Base-by-base conservation (phyloP, 2,888 invertebrate genomes). In the Agrilus cyanescens region DNA sequence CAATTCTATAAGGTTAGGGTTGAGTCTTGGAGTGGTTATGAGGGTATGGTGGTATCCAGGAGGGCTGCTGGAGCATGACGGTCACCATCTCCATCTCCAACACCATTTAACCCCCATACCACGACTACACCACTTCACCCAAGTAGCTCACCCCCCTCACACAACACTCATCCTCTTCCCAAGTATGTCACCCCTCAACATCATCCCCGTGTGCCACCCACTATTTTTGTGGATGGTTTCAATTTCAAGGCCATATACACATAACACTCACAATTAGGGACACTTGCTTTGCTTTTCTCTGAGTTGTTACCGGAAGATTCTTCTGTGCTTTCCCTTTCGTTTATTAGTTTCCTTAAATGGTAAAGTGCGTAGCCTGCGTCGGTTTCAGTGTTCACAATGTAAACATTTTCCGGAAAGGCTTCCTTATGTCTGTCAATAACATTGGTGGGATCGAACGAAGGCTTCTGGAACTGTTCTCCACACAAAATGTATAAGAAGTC, bases 401-500 rank as follows among this genome's bases (percentile, higher is more conserved):
- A 77, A 12, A 80, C 72, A 55, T 82, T 82, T 2, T 69, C 65
- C 0, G 80, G 80, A 45, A 67, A 52, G 2, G 65, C 61, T 13
- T 41, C 43, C 38, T 51, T 52, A 38, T 44, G 46, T 1, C 68
- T 68, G 1, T 58, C 37, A 15, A 37, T 36, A 4, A 61, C 46
- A 4, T 63, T 46, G 4, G 59, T 55, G 32, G 56, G 54, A 51
- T 69, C 53, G 45, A 69, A 67, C 14, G 65, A 53, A 0, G 76
- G 76, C 50, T 69, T 69, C 52, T 74, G 73, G 53, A 72, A 77
- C 52, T 76, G 75, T 47, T 70, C 68, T 0, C 77, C 78, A 38
- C 71, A 65, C 50, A 74, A 62, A n/a, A 78, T 50, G 50, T 76
- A 72, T 7, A 78, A 55, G 18, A 68, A 56, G 52, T 78, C 78